Percentiles rank a stretch among this genome's conserved stretches.
Conservation (phyloP, 2,113 vertebrate species). For the Sapajus apella region DNA sequence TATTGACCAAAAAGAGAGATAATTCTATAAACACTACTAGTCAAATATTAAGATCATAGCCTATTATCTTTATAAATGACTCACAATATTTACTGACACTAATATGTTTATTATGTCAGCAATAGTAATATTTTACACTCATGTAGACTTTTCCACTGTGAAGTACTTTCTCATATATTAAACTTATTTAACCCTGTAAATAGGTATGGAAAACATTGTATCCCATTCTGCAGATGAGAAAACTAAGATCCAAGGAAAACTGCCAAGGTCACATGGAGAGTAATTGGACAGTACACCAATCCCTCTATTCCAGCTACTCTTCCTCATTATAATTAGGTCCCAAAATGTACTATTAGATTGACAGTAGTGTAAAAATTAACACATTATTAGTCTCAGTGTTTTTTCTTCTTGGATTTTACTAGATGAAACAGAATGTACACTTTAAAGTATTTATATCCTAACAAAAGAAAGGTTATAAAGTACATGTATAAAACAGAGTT, state of each 20-base stretch:
- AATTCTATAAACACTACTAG: background rate
- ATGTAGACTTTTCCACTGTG: background rate
- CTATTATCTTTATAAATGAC: background rate
- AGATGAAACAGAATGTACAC: background rate
- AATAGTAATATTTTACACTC: background rate
- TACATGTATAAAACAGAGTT: background rate
- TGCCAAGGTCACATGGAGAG: background rate
- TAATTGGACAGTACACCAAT: background rate
- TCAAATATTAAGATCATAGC: background rate
- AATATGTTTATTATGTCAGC: background rate
- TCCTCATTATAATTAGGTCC: background rate
- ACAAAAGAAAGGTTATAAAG: background rate
- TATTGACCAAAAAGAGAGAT: background rate
- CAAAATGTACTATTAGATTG: background rate
- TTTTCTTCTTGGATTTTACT: conserved; percentile 15
- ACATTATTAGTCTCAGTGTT: background rate
- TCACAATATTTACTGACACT: background rate
- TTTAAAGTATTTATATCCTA: background rate
- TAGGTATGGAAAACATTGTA: background rate
- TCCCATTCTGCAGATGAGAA: background rate
- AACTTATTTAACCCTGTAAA: background rate
- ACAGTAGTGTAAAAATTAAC: background rate
- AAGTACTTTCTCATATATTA: background rate
- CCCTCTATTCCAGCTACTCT: background rate
- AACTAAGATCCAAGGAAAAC: background rate